A percentile compares a stretch with the other conserved stretches of the same genome.
Evolutionary conservation across 2,888 invertebrate genomes (phyloP).

Genomic region (Gastrophysa polygoni): DNA sequence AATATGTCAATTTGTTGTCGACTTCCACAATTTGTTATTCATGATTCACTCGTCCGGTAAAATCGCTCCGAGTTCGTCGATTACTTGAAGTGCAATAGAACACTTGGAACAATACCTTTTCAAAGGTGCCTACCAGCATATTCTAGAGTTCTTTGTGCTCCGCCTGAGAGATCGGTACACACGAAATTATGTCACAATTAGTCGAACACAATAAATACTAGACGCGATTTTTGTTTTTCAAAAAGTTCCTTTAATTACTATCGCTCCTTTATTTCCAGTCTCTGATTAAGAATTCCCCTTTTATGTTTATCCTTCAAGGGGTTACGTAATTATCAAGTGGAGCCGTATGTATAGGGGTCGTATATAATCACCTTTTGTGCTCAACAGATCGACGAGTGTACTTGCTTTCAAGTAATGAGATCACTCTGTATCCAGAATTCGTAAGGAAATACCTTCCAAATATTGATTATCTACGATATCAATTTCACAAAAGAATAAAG

Average conservation of each 20-base stretch:
- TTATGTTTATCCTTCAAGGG: slow-evolving; percentile 15
- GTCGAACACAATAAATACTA: slow-evolving; percentile 24
- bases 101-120: slow-evolving; percentile 7
- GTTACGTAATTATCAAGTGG: slow-evolving; percentile 15
- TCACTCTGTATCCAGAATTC: no score
- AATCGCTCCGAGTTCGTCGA: slow-evolving; percentile 6
- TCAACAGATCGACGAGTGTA: background rate
- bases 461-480: no score
- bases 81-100: slow-evolving; percentile 18
- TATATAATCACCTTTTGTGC: slow-evolving; percentile 1
- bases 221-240: slow-evolving; percentile 14
- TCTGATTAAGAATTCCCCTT: slow-evolving; percentile 15
- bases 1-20: no score
- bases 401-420: background rate
- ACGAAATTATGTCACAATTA: slow-evolving; percentile 18
- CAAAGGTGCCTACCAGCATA: slow-evolving; percentile 19
- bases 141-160: slow-evolving; percentile 9
- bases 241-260: slow-evolving; percentile 22
- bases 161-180: slow-evolving; percentile 12
- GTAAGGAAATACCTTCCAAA: no score
- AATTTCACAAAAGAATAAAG: no score
- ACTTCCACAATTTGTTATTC: background rate
- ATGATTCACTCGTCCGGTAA: background rate
- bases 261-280: slow-evolving; percentile 18
- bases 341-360: slow-evolving; percentile 3